Evolutionary conservation across 1,140 invertebrate genomes (phyloP).

Genomic region (Drosophila elegans): DNA sequence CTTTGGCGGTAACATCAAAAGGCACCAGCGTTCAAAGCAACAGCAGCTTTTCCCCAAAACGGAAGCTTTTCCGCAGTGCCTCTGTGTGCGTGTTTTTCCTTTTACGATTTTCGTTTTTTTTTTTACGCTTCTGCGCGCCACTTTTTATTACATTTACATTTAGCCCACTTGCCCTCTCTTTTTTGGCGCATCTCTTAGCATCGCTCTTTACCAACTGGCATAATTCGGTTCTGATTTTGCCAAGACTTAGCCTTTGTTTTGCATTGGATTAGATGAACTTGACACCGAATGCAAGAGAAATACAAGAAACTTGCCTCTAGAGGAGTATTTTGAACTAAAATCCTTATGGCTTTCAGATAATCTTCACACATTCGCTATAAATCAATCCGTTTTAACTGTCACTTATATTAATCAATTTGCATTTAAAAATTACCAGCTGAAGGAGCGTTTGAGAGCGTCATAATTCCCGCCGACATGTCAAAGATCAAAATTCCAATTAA

Average conservation of each 20-base stretch:
- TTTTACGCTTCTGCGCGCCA: constrained; percentile 73
- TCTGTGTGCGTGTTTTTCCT: constrained; percentile 20
- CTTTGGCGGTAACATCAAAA: constrained; percentile 63
- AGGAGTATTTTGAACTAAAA: constrained; percentile 18
- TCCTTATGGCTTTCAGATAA: not conserved
- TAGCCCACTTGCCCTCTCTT: constrained; percentile 28
- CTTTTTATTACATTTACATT: constrained; percentile 36
- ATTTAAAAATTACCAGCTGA: constrained; percentile 11
- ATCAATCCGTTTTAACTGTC: constrained; percentile 47
- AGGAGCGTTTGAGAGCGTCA: constrained; percentile 21
- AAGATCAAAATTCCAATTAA: constrained; percentile 58
- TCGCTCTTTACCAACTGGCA: constrained; percentile 39
- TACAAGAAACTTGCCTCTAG: constrained; percentile 1
- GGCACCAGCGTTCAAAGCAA: constrained; percentile 14
- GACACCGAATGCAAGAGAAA: constrained; percentile 38
- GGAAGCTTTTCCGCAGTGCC: constrained; percentile 66
- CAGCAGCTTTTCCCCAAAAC: constrained; percentile 44
- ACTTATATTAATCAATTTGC: constrained; percentile 33
- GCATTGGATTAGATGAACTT: constrained; percentile 62
- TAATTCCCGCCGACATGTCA: constrained; percentile 37
- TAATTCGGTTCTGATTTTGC: constrained; percentile 44
- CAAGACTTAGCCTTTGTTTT: constrained; percentile 31
- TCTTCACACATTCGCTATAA: constrained; percentile 25
- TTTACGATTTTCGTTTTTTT: constrained; percentile 32
- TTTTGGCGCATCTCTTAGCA: constrained; percentile 37